Conservation (phyloP, 2,888 invertebrate genomes). For the Eupithecia centaureata region DNA sequence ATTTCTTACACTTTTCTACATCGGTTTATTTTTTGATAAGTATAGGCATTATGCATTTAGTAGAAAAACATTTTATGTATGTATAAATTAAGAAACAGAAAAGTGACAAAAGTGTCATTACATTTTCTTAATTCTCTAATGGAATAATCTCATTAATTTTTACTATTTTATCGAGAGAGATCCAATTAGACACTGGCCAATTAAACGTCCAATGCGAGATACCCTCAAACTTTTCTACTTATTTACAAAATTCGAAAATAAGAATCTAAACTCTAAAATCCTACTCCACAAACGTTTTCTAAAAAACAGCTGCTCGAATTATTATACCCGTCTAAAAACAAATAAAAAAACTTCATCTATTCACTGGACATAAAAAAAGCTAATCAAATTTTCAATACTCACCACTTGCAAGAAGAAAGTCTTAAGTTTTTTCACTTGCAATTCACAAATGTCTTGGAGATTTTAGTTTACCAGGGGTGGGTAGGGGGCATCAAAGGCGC, state of each 20-base stretch:
- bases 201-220: conserved; percentile 43
- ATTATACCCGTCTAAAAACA: conserved; percentile 18
- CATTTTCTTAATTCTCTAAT: conserved; percentile 77
- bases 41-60: neutral
- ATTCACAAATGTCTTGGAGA: conserved; percentile 39
- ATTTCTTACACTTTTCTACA: conserved; percentile 24
- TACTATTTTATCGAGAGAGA: conserved; percentile 64
- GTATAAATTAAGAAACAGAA: conserved; percentile 8
- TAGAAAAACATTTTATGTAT: neutral
- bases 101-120: conserved; percentile 28
- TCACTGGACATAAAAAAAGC: conserved; percentile 12
- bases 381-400: neutral
- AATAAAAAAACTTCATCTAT: neutral
- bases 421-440: conserved; percentile 29
- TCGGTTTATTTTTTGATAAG: neutral
- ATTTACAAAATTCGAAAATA: conserved; percentile 35
- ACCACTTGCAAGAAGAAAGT: conserved; percentile 16
- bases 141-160: conserved; percentile 79
- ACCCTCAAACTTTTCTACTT: conserved; percentile 32
- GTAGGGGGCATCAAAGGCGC: conserved; percentile 74
- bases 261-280: conserved; percentile 20
- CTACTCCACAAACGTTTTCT: conserved; percentile 22
- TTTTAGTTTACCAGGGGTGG: conserved; percentile 70
- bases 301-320: conserved; percentile 12
- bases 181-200: conserved; percentile 69